A percentile compares a stretch with the other conserved stretches of the same genome.
phyloP scores from a whole-genome alignment of 2,113 vertebrate genomes.

The Cairina moschata region DNA sequence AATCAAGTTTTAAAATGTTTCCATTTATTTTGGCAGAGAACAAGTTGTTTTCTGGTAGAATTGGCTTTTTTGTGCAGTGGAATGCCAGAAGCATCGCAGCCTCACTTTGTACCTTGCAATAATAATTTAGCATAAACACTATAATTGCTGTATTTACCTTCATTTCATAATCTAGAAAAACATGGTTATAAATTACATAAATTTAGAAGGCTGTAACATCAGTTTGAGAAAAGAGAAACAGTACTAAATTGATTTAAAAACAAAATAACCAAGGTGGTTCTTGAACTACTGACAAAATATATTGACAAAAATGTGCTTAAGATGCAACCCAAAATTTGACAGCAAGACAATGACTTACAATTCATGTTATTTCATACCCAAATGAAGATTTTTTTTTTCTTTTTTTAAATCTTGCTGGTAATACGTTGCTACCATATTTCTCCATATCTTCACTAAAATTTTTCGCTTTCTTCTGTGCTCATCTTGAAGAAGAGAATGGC shows the following conservation, averaged over 20 bases:
- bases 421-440: neutral
- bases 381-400: neutral
- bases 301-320: neutral
- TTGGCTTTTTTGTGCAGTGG: neutral
- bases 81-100: neutral
- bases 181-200: neutral
- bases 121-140: constrained; percentile 38
- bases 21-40: neutral
- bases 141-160: constrained; percentile 39
- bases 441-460: neutral
- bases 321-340: neutral
- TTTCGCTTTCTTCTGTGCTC: neutral
- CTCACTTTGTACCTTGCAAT: constrained; percentile 16
- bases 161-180: constrained; percentile 29
- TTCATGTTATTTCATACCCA: neutral
- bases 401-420: neutral
- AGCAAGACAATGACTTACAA: neutral
- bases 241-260: neutral
- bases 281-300: neutral
- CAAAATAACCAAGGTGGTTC: neutral
- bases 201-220: constrained; percentile 8
- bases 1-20: neutral
- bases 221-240: neutral
- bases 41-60: neutral
- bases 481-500: neutral